Base-by-base conservation (phyloP, 2,888 invertebrate species). In the Hypomecis atomaria region DNA sequence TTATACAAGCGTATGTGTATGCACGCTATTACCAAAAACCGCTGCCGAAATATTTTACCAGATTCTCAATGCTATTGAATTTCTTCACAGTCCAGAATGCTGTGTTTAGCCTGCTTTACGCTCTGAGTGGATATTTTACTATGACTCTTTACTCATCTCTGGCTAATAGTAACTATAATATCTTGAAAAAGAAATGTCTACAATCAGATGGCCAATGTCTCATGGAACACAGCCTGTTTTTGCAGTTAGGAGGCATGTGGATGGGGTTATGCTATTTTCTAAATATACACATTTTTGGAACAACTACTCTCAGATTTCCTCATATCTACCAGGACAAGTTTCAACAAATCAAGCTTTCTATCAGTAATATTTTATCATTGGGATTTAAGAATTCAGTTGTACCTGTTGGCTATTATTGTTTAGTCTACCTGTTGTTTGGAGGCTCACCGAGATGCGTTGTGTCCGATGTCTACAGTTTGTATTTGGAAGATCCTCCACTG, bases 241-340 rank as follows among this genome's bases (percentile, higher is more conserved):
- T 97, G 37, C 88, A 96, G 50, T 88, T 95, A 67, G 94, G 94
- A 66, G 96, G 96, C 11, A 87, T 95, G 71, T 95, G 95, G 93
- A 95, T 94, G 71, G 96, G 96, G 40, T 72, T 93, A 44, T 90
- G 87, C 71, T 93, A 94, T 74, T 95, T 95, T 71, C 67, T 94
- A 1, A 94, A 92, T 74, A 90, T 93, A 8, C 94, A 94, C 71
- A 86, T 94, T 44, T 89, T 93, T 53, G 93, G 93, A 33, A 82
- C 87, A 8, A 92, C 94, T 67, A 88, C 93, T 69, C 87, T 96
- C 0, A 87, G 93, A 36, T 97, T 96, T 79, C 94, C 96, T 7
- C 94, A 95, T n/a, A 93, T 96, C 11, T 95, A 96, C 67, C 95
- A 95, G 82, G 93, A 94, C 48, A 96, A 96, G 79, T 93, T 96